phyloP scores from a whole-genome alignment of 2,113 vertebrate genomes.

The Poicephalus gulielmi region DNA sequence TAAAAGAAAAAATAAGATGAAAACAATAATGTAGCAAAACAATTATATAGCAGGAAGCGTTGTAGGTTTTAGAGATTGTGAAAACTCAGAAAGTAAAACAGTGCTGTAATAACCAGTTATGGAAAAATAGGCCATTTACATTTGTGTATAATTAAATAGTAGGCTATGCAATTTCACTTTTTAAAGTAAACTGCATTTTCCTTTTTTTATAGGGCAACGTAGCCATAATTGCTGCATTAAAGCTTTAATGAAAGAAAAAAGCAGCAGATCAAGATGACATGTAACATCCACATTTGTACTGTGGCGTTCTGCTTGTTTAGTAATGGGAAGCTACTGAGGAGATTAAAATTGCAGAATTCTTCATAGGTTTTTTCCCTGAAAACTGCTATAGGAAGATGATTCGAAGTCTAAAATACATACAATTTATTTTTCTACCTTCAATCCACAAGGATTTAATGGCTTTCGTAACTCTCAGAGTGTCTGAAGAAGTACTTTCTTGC shows the following conservation, averaged over 20 bases:
- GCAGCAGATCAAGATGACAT: constrained; percentile 82
- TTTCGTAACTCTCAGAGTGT: constrained; percentile 58
- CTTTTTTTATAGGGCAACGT: constrained; percentile 83
- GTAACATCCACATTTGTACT: constrained; percentile 74
- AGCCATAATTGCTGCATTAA: constrained; percentile 84
- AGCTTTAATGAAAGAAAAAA: constrained; percentile 86
- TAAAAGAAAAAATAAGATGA: constrained; percentile 87
- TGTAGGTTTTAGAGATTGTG: constrained; percentile 85
- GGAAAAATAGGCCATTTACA: constrained; percentile 87
- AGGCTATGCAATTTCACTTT: constrained; percentile 88
- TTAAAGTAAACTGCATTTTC: constrained; percentile 86
- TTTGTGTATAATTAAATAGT: constrained; percentile 89
- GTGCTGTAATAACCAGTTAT: constrained; percentile 89
- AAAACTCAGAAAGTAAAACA: constrained; percentile 89
- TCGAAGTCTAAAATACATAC: constrained; percentile 74
- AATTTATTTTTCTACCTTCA: constrained; percentile 77
- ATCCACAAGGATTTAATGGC: constrained; percentile 72
- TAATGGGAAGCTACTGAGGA: constrained; percentile 82
- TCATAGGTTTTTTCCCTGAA: constrained; percentile 61
- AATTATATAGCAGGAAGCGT: constrained; percentile 89
- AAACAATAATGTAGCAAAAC: constrained; percentile 85
- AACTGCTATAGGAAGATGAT: constrained; percentile 77
- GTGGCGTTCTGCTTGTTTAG: constrained; percentile 76
- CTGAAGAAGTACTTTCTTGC: constrained; percentile 42
- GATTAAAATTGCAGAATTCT: constrained; percentile 81